phyloP scores from a whole-genome alignment of 1,140 invertebrate genomes.

The Lasaia peninsularis region DNA sequence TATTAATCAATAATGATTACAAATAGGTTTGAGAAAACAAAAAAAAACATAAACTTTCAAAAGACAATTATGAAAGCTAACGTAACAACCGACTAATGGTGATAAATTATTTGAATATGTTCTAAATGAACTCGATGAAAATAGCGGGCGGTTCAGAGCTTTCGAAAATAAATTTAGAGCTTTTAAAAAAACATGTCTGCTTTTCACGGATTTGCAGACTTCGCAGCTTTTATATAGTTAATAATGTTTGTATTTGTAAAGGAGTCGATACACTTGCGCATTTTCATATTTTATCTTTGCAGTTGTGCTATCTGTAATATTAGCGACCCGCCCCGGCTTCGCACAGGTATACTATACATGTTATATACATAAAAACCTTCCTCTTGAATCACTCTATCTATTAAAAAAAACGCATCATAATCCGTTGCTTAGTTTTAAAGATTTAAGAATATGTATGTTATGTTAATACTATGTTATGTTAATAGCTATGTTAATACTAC shows the following conservation, averaged over 20 bases:
- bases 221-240: background rate
- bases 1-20: no score
- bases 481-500: no score
- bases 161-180: constrained; percentile 1
- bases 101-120: background rate
- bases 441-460: no score
- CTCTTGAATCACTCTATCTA: no score
- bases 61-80: background rate
- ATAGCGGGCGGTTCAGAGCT: background rate
- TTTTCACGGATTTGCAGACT: constrained; percentile 2
- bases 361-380: no score
- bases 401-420: no score
- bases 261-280: background rate
- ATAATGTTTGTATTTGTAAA: background rate
- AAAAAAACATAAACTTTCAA: background rate
- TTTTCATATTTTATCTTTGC: no score
- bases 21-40: background rate
- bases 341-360: no score
- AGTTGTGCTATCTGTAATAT: no score
- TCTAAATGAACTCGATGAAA: background rate
- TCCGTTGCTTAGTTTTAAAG: no score
- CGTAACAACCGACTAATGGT: background rate
- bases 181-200: background rate
- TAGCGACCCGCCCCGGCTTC: no score
- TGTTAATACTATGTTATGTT: no score